Base-by-base conservation (phyloP, 1,140 invertebrate genomes). In the Drosophila kikkawai region DNA sequence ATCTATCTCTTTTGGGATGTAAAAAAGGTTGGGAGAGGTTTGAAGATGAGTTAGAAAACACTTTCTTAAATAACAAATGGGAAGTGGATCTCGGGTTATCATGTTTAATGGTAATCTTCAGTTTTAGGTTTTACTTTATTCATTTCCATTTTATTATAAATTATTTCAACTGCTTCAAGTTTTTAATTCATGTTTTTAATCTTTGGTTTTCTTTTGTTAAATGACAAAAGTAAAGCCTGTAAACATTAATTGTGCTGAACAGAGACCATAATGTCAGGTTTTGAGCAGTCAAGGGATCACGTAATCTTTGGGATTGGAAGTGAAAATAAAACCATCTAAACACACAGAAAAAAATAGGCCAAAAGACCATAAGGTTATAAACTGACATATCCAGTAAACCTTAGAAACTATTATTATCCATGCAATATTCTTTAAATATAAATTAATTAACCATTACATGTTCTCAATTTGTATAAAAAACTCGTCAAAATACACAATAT, bases 271-370 rank as follows among this genome's bases (percentile, higher is more conserved):
- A 37, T 59, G 53, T 13, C 55, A 42, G 34, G 61, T 42, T n/a
- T 39, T 12, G 34, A 12, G 50, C 39, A 57, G 39, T 69, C 26
- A 37, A 56, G 42, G 37, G 32, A 69, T 73, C 69, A 73, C 67
- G 67, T 73, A 73, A 73, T 73, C 45, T 37, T 44, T 34, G 45
- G 36, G 15, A 22, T 22, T 55, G 7, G 7, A 37, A 22, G 17
- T 15, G 17, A 13, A 22, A 55, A 42, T 53, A 44, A 19, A 71
- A 59, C 55, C 44, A 39, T 42, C 29, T 66, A 13, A 36, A 11
- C 7, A 22, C 51, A 22, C 51, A 15, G 13, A 7, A 6, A 13
- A 6, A 8, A n/a, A 22, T 22, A 19, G 51, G 4, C 19, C n/a
- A n/a, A 9, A 15, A 37, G 15, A 15, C 6, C 5, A 5, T 5